phyloP scores from a whole-genome alignment of 2,113 vertebrate species.

The Climacteris rufus region DNA sequence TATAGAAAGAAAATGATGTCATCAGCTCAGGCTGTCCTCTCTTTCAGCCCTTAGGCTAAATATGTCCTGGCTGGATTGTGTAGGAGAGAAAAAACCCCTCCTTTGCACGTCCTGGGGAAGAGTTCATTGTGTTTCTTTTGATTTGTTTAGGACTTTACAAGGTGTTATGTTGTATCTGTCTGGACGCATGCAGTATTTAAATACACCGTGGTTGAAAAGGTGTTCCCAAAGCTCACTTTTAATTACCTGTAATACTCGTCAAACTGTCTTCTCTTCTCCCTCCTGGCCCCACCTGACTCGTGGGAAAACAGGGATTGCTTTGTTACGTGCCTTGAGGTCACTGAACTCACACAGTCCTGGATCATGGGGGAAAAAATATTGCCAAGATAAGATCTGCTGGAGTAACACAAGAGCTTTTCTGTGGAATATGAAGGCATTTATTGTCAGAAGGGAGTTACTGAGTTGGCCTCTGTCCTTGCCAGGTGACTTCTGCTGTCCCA shows the following conservation, averaged over 20 bases:
- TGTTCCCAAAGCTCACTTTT: background rate
- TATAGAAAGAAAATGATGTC: conserved; percentile 19
- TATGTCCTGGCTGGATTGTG: background rate
- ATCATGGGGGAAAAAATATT: background rate
- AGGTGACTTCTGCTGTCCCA: background rate
- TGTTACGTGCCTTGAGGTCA: background rate
- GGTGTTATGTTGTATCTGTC: background rate
- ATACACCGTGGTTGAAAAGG: background rate
- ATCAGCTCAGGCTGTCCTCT: background rate
- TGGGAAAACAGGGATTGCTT: conserved; percentile 11
- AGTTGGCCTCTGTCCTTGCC: background rate
- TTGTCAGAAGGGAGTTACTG: background rate
- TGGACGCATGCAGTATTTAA: background rate
- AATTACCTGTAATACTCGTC: background rate
- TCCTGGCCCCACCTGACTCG: background rate
- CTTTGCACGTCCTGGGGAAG: background rate
- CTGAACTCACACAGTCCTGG: background rate
- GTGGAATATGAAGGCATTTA: background rate
- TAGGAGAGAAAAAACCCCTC: background rate
- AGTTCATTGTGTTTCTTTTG: background rate
- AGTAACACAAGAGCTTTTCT: background rate
- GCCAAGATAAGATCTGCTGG: background rate
- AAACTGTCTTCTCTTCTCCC: background rate
- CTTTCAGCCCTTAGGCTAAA: background rate
- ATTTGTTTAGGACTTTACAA: background rate